Base-by-base conservation (phyloP, 2,113 vertebrate species). In the Thermophis baileyi region DNA sequence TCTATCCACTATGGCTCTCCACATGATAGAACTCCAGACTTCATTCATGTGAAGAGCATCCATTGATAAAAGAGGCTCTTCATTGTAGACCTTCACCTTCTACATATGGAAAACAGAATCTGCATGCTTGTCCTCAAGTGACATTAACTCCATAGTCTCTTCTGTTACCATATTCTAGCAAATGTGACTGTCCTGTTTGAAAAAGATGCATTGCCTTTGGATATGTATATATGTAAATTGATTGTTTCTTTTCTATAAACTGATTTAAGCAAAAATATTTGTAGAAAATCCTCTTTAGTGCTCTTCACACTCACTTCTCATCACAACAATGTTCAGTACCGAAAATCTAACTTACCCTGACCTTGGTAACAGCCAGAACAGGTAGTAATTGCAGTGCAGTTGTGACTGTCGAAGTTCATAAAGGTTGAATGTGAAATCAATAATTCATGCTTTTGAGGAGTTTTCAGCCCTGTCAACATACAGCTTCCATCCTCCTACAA, bases 301-400 rank as follows among this genome's bases (percentile, higher is more conserved):
- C 10, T 44, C 7, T 50, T 88, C 51, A 1, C 0, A 2, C 55
- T 7, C 16, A 92, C 14, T 47, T 50, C 25, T 27, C 46, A 87
- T 50, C 85, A 50, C 46, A 16, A 49, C 16, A 0, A 40, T 20
- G 1, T 24, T 92, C 40, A 35, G 20, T 0, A 3, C 1, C 25
- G 85, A 81, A 88, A 24, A n/a, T 55, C 49, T 89, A 47, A 96
- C 97, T 97, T 90, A 98, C 98, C 98, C 27, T 98, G 98, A 94
- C 98, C 98, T 94, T 0, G 95, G 49, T 92, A 96, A 94, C 98
- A 98, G 90, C 96, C 97, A 0, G 97, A 97, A 94, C 98, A 98
- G 93, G 98, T 97, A 90, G 91, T 94, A 54, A 98, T 97, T 0
- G 97, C 97, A 50, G 96, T 93, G 54, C 98, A 98, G 27, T 92